Evolutionary conservation across 2,113 vertebrate genomes (phyloP).

Genomic region (Blennius ocellaris): DNA sequence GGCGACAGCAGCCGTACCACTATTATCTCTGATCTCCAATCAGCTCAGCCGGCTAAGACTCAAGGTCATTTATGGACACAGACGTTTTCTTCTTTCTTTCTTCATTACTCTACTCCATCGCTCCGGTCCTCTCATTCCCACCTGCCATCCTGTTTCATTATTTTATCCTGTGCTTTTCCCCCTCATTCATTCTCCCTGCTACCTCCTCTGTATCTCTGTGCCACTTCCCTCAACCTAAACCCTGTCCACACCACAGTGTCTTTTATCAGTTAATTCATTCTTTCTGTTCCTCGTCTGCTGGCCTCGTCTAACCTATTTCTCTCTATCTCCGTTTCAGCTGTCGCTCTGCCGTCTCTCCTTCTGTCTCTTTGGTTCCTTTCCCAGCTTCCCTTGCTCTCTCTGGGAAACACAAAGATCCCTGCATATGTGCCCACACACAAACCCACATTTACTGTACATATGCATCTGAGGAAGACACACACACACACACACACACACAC

Average conservation of each 20-base stretch:
- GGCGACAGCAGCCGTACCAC: constrained; percentile 59
- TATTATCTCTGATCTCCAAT: constrained; percentile 75
- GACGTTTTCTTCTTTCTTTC: constrained; percentile 33
- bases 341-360: constrained; percentile 47
- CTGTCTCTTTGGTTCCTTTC: constrained; percentile 54
- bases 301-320: constrained; percentile 72
- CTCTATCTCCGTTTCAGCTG: constrained; percentile 67
- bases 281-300: constrained; percentile 67
- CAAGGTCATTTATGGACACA: constrained; percentile 75
- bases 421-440: constrained; percentile 36
- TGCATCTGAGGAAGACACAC: background rate
- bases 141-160: constrained; percentile 38
- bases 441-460: background rate
- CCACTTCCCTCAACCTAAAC: constrained; percentile 22
- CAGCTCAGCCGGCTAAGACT: constrained; percentile 59
- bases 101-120: constrained; percentile 45
- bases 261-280: constrained; percentile 79
- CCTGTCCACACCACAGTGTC: constrained; percentile 54
- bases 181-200: constrained; percentile 6
- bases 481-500: background rate
- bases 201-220: constrained; percentile 33
- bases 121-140: constrained; percentile 41
- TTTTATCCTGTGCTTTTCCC: constrained; percentile 27
- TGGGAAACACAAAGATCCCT: constrained; percentile 34
- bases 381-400: constrained; percentile 46